A percentile compares a stretch with the other conserved stretches of the same genome.
phyloP scores from a whole-genome alignment of 2,797 vertebrate species.

The Rhincodon typus region DNA sequence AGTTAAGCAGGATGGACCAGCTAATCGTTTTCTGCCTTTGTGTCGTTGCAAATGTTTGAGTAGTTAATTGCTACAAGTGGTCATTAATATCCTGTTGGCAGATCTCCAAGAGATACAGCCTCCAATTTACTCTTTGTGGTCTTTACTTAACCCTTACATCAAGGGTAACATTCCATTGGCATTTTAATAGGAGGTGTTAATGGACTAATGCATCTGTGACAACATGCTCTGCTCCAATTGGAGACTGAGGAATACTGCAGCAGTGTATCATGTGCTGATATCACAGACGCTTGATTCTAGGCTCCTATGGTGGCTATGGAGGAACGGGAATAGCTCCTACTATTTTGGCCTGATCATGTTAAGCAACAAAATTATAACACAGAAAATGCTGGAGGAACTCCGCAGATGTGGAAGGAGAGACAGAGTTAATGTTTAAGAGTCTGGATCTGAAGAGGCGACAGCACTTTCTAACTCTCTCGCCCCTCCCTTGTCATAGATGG shows the following conservation, averaged over 20 bases:
- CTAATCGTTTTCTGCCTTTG: neutral
- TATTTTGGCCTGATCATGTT: neutral
- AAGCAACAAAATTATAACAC: neutral
- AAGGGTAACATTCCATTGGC: neutral
- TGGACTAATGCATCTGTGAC: neutral
- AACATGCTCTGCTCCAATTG: neutral
- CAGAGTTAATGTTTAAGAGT: too few species aligned
- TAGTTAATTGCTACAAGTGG: neutral
- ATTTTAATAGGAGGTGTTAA: neutral
- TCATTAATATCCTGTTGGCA: neutral
- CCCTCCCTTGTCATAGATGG: too few species aligned
- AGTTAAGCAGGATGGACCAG: neutral
- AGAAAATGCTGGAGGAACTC: too few species aligned
- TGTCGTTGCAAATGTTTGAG: neutral
- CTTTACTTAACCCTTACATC: neutral
- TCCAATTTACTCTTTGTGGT: neutral
- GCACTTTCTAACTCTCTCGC: too few species aligned
- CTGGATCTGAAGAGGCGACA: too few species aligned
- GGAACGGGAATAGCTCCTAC: neutral
- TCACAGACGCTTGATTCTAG: neutral
- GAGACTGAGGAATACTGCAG: neutral
- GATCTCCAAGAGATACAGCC: neutral
- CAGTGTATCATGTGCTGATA: neutral
- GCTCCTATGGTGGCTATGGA: neutral
- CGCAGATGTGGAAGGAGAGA: too few species aligned